Percentiles rank a stretch among this genome's conserved stretches.
These are phyloP conservation scores for Hypsibius dujardini DNA, from an alignment of 1,140 invertebrate genomes.

Conservation along the genomic window DNA sequence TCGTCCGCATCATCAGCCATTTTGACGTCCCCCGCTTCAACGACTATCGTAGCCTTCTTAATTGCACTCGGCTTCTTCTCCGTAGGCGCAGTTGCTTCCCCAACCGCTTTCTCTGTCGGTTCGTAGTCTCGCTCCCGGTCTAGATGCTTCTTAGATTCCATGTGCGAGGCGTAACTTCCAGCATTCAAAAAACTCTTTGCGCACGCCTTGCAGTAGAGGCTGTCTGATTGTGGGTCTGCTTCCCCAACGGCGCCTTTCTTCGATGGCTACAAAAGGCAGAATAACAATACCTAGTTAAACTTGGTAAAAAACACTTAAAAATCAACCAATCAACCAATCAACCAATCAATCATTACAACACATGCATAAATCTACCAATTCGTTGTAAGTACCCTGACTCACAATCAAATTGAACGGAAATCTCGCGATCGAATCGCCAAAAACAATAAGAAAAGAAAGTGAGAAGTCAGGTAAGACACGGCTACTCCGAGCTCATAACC, in stretches of 20 bases:
- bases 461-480: too few relatives aligned
- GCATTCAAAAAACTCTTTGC: constrained; percentile 61
- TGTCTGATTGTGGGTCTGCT: constrained; percentile 31
- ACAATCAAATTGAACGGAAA: too few relatives aligned
- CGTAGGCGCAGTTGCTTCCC: constrained; percentile 15
- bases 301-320: background rate
- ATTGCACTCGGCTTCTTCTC: constrained; percentile 17
- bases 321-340: background rate
- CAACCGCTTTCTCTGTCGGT: constrained; percentile 18
- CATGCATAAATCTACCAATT: too few relatives aligned
- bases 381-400: too few relatives aligned
- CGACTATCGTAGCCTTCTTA: constrained; percentile 38
- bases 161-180: constrained; percentile 74
- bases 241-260: constrained; percentile 29
- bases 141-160: constrained; percentile 81
- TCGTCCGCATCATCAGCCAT: constrained; percentile 45
- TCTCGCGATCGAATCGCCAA: too few relatives aligned
- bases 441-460: too few relatives aligned
- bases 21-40: constrained; percentile 33
- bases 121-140: constrained; percentile 31
- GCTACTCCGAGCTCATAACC: too few relatives aligned
- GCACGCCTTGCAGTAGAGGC: constrained; percentile 54
- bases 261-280: background rate
- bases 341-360: background rate
- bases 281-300: background rate